Conservation (phyloP, 1,140 invertebrate species). For the Trichogramma pretiosum region DNA sequence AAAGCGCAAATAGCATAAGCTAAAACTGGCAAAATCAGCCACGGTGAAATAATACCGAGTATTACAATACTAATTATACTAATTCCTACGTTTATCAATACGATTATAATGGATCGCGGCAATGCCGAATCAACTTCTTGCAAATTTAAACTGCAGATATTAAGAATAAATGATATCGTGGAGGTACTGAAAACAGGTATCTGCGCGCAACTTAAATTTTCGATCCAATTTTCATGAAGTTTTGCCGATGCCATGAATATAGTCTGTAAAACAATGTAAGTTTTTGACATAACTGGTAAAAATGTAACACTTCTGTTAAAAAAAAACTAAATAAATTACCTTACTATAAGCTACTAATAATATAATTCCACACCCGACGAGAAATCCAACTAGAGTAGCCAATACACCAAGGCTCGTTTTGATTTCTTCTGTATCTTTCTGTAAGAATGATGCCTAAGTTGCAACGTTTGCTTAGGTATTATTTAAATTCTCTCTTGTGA, state of each 20-base stretch:
- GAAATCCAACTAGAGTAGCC: constrained; percentile 17
- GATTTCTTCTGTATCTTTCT: background rate
- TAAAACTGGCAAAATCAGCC: constrained; percentile 3
- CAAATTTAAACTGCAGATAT: constrained; percentile 23
- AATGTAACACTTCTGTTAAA: background rate
- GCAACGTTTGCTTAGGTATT: too few relatives aligned
- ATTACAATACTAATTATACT: constrained; percentile 20
- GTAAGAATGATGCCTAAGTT: too few relatives aligned
- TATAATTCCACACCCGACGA: constrained; percentile 16
- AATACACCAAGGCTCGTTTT: constrained; percentile 4
- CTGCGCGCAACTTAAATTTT: constrained; percentile 17
- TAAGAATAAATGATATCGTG: constrained; percentile 19
- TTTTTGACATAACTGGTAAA: background rate
- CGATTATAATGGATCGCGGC: constrained; percentile 22
- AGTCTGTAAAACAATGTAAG: constrained; percentile 17
- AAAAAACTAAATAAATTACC: background rate
- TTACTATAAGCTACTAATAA: constrained; percentile 20
- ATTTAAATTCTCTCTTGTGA: too few relatives aligned
- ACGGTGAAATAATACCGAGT: background rate
- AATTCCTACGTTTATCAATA: constrained; percentile 22
- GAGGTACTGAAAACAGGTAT: constrained; percentile 19
- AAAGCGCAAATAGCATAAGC: background rate
- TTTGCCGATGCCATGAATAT: constrained; percentile 16
- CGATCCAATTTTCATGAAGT: constrained; percentile 22
- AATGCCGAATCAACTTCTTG: constrained; percentile 24